Base-by-base conservation (phyloP, 2,797 vertebrate genomes). In the Parauchenoglanis punctatus region DNA sequence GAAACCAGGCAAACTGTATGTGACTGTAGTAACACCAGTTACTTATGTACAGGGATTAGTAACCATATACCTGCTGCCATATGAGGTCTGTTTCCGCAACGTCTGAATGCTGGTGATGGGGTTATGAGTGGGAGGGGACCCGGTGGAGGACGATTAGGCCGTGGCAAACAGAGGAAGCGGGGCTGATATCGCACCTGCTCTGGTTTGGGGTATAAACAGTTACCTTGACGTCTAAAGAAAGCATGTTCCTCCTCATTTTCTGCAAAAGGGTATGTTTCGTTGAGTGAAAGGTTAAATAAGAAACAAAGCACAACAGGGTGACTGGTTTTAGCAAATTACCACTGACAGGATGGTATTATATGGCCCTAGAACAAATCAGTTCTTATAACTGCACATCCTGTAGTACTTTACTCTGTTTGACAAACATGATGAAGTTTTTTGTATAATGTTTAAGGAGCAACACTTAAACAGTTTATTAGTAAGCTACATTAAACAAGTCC, bases 81-180 rank as follows among this genome's bases (percentile, higher is more conserved):
- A 7, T 81, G 83, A 59, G 83, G 65, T 83, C 40, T 76, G 77
- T 85, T 44, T 25, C 56, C 49, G n/a, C 75, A 59, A 77, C 49
- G 44, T 72, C n/a, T 61, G 65, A 82, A 65, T 52, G 78, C 78
- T 17, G 81, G 59, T n/a, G 77, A 86, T n/a, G 87, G 85, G 7
- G 75, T 85, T 63, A 92, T 59, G 46, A 86, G 87, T 5, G 90
- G 85, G 3, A 91, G 83, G 70, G 58, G 83, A 68, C 72, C 85
- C 25, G 61, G 73, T 0, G 85, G 63, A n/a, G 73, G 49, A 70
- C 58, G 86, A 85, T 82, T 86, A 13, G 80, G 88, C 28, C 73
- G 89, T 83, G 95, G 93, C 77, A 88, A 81, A 81, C 86, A 90
- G 83, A 93, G 92, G 70, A 95, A 90, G 52, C 93, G 91, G 82